Evolutionary conservation across 2,113 vertebrate genomes (phyloP), one percentile per base, ranked within the genome.

Genomic region (Struthidea cinerea): DNA sequence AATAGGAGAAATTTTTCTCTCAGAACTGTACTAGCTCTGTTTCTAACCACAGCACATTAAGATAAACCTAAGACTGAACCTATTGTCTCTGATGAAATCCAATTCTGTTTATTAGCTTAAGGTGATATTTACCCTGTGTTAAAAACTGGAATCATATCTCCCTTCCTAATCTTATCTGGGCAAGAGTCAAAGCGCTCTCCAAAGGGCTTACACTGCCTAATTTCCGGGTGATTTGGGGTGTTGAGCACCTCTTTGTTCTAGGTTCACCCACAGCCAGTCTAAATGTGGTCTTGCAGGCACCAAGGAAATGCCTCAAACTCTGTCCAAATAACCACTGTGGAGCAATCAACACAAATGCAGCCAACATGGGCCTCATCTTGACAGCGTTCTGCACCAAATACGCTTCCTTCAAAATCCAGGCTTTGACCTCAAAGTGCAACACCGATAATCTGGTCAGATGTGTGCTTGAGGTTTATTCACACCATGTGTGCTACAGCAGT

Each of bases 1-100:
- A 95, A 94, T 50, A 90, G 90, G 64, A 69, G 53, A 55, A 52
- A 33, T 67, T 86, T 89, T 93, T 50, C 39, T 52, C 21, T 39
- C 15, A 81, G 39, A 89, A 92, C 49, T 80, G 3, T 80, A 52
- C 17, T 41, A 50, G 32, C 12, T 74, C 46, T 18, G 7, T 85
- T 95, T 81, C 59, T 61, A 10, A 78, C 68, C 39, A 93, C 44
- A 64, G 6, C 20, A 61, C 1, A 9, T 47, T 44, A 47, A 87
- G 86, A 82, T 82, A 90, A 87, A 94, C 77, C 20, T 15, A 69
- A 67, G 60, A 76, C 41, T 77, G 39, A 63, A 42, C 16, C n/a
- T 76, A n/a, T 63, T 91, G 42, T 67, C 22, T 47, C 16, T 19
- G 15, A 42, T 83, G 35, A 71, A 67, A 47, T 52, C n/a, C 42